Percentiles rank a stretch among this genome's conserved stretches.
Conservation (phyloP, 2,888 invertebrate species). For the Pasiphila rectangulata region DNA sequence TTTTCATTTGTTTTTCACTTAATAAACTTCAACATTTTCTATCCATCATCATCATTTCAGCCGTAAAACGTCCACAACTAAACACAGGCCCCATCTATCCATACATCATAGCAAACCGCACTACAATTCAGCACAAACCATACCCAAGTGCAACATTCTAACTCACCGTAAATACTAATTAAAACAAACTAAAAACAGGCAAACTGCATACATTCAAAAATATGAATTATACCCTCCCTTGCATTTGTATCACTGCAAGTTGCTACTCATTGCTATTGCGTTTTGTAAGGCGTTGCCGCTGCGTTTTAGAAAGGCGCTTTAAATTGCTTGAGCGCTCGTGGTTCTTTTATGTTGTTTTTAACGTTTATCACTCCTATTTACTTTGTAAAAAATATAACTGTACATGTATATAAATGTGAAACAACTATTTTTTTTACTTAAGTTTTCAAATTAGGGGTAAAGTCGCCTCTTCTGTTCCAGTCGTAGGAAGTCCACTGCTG, state of each 20-base stretch:
- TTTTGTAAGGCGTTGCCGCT: slow-evolving; percentile 29
- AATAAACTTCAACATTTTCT: too few species aligned
- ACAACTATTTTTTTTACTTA: too few species aligned
- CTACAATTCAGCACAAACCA: not conserved
- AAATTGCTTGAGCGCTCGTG: slow-evolving; percentile 15
- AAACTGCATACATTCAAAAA: slow-evolving; percentile 17
- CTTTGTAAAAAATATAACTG: not conserved
- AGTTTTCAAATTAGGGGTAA: too few species aligned
- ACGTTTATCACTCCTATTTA: not conserved
- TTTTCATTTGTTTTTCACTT: too few species aligned
- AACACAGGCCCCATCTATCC: too few species aligned
- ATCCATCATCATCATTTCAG: too few species aligned
- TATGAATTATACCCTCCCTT: slow-evolving; percentile 20
- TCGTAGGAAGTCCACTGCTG: too few species aligned
- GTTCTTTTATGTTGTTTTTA: slow-evolving; percentile 3
- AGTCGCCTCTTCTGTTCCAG: too few species aligned
- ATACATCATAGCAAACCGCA: not conserved
- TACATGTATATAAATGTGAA: too few species aligned
- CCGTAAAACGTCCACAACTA: too few species aligned
- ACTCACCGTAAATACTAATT: slow-evolving; percentile 12
- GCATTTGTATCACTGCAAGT: slow-evolving; percentile 25
- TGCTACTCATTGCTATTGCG: slow-evolving; percentile 30
- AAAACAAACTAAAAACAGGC: slow-evolving; percentile 20
- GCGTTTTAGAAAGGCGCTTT: slow-evolving; percentile 32
- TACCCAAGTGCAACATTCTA: slow-evolving; percentile 1